Evolutionary conservation across 2,113 vertebrate genomes (phyloP).

Genomic region (Tragelaphus imberbis): DNA sequence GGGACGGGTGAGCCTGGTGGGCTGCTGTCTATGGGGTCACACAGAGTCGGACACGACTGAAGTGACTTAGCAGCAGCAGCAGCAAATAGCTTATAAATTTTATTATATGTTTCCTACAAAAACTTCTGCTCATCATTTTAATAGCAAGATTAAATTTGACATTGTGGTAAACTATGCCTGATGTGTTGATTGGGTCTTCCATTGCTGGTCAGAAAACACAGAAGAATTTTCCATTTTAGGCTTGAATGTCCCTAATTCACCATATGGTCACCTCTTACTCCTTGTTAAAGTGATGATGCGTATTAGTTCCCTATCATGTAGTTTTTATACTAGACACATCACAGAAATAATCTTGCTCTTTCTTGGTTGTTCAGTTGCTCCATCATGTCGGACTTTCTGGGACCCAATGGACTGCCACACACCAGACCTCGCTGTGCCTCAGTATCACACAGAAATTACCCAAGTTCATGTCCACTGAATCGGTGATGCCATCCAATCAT

Average conservation of each 20-base stretch:
- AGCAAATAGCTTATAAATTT: not conserved
- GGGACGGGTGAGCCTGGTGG: too few relatives aligned
- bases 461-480: not conserved
- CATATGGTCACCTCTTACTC: not conserved
- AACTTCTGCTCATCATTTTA: not conserved
- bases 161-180: not conserved
- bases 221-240: not conserved
- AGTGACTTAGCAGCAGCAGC: too few relatives aligned
- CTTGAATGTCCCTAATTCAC: not conserved
- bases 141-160: not conserved
- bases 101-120: not conserved
- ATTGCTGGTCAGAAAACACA: not conserved
- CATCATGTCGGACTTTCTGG: not conserved
- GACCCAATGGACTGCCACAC: not conserved
- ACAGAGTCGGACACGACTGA: too few relatives aligned
- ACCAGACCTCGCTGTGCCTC: not conserved
- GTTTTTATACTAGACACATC: not conserved
- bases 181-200: not conserved
- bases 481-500: not conserved
- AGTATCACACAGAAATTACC: not conserved
- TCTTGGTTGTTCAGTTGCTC: not conserved
- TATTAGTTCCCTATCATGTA: not conserved
- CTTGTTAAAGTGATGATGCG: not conserved
- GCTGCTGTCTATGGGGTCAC: too few relatives aligned
- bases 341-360: not conserved